Evolutionary conservation across 35 echinoderm and acorn worm species (phyloP).

Genomic region (Lytechinus pictus): DNA sequence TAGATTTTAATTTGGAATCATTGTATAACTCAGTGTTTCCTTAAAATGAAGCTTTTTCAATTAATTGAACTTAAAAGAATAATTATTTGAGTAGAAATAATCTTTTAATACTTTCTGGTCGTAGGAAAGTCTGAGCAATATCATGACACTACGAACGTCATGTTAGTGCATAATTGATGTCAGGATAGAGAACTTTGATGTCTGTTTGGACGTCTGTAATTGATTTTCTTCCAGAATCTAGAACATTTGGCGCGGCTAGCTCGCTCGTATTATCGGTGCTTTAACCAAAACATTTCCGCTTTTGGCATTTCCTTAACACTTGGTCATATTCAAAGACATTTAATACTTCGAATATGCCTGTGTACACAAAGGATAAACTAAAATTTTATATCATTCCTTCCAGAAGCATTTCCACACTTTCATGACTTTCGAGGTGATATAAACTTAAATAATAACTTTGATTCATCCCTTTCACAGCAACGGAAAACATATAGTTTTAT

Average conservation of each 20-base stretch:
- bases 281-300: not conserved
- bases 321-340: not conserved
- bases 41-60: no score
- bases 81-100: no score
- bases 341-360: not conserved
- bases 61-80: no score
- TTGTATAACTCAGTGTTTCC: no score
- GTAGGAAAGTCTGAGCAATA: not conserved
- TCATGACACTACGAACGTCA: not conserved
- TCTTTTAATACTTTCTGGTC: not conserved
- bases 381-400: not conserved
- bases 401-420: not conserved
- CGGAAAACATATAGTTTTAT: not conserved
- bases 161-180: not conserved
- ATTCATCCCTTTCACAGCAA: no score
- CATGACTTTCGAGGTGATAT: no score
- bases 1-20: no score
- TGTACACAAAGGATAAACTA: not conserved
- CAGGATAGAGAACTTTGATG: not conserved
- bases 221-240: slow-evolving; percentile 12
- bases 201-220: not conserved
- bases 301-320: not conserved
- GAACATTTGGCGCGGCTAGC: not conserved
- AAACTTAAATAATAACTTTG: no score
- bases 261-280: not conserved